phyloP scores from a whole-genome alignment of 2,888 invertebrate species.

The Diadegma fenestrale region DNA sequence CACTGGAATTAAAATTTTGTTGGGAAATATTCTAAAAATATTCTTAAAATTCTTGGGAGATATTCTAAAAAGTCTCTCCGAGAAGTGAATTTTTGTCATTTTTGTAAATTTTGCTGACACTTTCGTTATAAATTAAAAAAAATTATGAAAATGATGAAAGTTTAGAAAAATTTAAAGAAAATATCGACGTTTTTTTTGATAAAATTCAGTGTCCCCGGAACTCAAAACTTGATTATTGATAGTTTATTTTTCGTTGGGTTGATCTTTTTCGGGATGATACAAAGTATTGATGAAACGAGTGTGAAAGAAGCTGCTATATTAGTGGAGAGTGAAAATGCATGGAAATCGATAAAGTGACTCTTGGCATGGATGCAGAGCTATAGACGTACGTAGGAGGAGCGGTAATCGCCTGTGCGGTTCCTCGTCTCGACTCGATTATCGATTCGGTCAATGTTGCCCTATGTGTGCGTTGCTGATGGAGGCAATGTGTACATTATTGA shows the following conservation, averaged over 20 bases:
- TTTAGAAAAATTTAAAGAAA: too few species aligned
- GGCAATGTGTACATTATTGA: constrained; percentile 1
- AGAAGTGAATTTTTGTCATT: too few species aligned
- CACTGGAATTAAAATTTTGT: too few species aligned
- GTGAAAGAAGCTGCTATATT: constrained; percentile 29
- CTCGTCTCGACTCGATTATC: constrained; percentile 62
- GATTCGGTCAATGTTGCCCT: constrained; percentile 55
- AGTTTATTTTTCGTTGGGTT: not conserved
- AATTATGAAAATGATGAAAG: too few species aligned
- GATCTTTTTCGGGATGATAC: not conserved
- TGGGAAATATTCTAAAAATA: too few species aligned
- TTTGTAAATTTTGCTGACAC: too few species aligned
- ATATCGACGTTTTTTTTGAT: too few species aligned
- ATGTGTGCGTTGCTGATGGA: constrained; percentile 43
- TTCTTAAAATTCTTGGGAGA: too few species aligned
- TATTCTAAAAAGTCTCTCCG: too few species aligned
- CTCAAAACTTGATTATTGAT: not conserved
- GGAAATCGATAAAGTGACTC: constrained; percentile 38
- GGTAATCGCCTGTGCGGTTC: constrained; percentile 57
- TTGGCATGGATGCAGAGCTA: constrained; percentile 26
- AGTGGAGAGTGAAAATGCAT: constrained; percentile 31
- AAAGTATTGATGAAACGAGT: constrained; percentile 26
- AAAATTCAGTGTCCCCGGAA: not conserved
- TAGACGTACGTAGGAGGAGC: not conserved
- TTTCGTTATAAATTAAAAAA: too few species aligned